These are phyloP conservation scores for Phrynocephalus vlangalii DNA, from an alignment of 2,797 vertebrate species.

Conservation along the genomic window DNA sequence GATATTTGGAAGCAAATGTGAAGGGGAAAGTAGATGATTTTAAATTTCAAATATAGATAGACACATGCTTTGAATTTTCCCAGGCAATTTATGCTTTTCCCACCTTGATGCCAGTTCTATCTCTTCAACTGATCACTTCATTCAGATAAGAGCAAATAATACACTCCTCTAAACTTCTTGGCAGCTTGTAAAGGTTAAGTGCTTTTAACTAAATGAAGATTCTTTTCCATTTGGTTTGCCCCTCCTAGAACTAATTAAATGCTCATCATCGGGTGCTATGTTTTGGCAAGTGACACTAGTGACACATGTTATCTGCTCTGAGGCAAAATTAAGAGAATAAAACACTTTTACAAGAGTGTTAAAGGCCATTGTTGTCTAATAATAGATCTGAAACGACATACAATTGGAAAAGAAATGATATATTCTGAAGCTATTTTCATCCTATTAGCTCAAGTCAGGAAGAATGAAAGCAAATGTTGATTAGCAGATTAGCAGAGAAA, in stretches of 20 bases:
- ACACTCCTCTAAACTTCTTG: slow-evolving; percentile 35
- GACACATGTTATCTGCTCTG: slow-evolving; percentile 54
- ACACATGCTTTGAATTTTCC: too few species aligned
- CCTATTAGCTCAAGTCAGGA: slow-evolving; percentile 78
- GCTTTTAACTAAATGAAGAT: slow-evolving; percentile 34
- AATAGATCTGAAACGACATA: slow-evolving; percentile 67
- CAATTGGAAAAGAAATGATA: slow-evolving; percentile 75
- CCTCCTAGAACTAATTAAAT: slow-evolving; percentile 54
- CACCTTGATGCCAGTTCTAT: neutral
- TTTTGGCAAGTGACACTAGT: slow-evolving; percentile 52
- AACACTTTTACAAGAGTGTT: slow-evolving; percentile 64
- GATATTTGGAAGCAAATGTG: neutral
- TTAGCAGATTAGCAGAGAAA: slow-evolving; percentile 71
- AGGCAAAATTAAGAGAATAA: slow-evolving; percentile 72
- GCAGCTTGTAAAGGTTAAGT: slow-evolving; percentile 37
- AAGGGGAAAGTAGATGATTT: neutral
- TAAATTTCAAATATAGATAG: neutral
- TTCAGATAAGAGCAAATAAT: slow-evolving; percentile 39
- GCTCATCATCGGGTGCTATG: slow-evolving; percentile 29
- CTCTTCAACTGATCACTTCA: slow-evolving; percentile 11
- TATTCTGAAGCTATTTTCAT: slow-evolving; percentile 78
- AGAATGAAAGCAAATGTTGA: slow-evolving; percentile 75
- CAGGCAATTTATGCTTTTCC: neutral
- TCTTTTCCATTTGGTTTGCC: slow-evolving; percentile 33
- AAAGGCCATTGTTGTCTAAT: slow-evolving; percentile 79